Evolutionary conservation across 2,888 invertebrate genomes (phyloP), one percentile per base, ranked within the genome.

Genomic region (Lymantria dispar): DNA sequence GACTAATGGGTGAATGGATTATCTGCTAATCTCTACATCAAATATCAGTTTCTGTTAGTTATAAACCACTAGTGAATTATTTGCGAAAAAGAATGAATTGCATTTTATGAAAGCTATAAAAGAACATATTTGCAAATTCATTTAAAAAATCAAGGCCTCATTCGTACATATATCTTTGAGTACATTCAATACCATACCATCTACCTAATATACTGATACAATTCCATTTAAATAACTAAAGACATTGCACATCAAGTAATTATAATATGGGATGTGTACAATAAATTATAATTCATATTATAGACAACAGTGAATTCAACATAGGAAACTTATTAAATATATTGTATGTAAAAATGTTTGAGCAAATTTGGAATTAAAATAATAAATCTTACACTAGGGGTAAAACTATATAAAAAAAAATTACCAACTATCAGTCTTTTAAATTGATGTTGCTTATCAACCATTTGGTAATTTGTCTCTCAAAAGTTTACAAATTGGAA

Each of bases 371-470:
- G 89, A 85, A 80, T 82, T 77, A 85, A 89, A 86, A 71, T 64
- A 87, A 88, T 78, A 70, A 78, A 79, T 74, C 89, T 91, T 90
- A 90, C 71, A 76, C 90, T 91, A 91, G 83, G 90, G 90, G 83
- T 90, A 90, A 42, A 90, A 91, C 88, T 86, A 84, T 86, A 83
- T 88, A 87, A 88, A 84, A 79, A 72, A 83, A 83, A 78, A 76
- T 88, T 92, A 90, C 83, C 87, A 88, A 86, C 92, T 92, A 92
- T 92, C 92, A 92, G 92, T 92, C 92, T 92, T 92, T 88, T 89
- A 88, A 90, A 92, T 92, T 91, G 91, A 92, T 91, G 91, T 89
- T 88, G 85, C 83, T 85, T 88, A 82, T 87, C 86, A 89, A 88
- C 82, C 85, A 83, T 84, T 79, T 86, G 85, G 84, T 86, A 86